phyloP scores from a whole-genome alignment of 2,113 vertebrate species.

The Hepsetus odoe region DNA sequence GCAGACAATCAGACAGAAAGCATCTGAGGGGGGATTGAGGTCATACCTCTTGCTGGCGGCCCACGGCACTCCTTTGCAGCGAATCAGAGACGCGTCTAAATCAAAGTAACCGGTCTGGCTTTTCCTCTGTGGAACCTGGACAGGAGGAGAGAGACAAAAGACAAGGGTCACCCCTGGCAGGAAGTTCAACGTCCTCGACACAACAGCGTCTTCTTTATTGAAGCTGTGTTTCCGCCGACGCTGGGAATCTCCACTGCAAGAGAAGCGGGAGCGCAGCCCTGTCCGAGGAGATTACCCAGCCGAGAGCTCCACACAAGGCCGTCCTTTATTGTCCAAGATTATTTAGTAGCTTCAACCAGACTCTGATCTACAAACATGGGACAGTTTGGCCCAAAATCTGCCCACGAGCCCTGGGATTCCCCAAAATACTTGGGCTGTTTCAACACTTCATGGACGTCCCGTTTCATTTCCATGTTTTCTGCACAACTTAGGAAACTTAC shows the following conservation, averaged over 20 bases:
- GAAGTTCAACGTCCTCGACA: background rate
- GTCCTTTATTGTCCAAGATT: no score
- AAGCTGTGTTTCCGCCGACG: constrained; percentile 23
- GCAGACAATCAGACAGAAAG: constrained; percentile 40
- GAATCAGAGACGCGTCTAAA: constrained; percentile 88
- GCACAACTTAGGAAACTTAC: no score
- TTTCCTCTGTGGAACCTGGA: constrained; percentile 96
- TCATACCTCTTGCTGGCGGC: constrained; percentile 86
- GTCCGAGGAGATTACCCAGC: no score
- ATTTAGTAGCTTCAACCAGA: no score
- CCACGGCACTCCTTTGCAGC: constrained; percentile 84
- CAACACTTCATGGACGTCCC: no score
- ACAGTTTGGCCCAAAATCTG: no score
- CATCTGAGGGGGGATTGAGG: constrained; percentile 36
- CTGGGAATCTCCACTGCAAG: background rate
- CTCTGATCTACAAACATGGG: no score
- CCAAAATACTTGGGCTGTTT: no score
- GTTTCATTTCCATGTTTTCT: no score
- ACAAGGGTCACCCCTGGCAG: background rate
- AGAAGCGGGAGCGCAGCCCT: no score
- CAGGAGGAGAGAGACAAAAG: constrained; percentile 41
- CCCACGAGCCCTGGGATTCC: no score
- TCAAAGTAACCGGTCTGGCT: constrained; percentile 95
- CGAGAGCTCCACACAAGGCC: no score
- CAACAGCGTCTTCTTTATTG: constrained; percentile 17